A percentile compares a stretch with the other conserved stretches of the same genome.
These are phyloP conservation scores for Fukomys damarensis DNA, from an alignment of 2,113 vertebrate species.

Conservation along the genomic window DNA sequence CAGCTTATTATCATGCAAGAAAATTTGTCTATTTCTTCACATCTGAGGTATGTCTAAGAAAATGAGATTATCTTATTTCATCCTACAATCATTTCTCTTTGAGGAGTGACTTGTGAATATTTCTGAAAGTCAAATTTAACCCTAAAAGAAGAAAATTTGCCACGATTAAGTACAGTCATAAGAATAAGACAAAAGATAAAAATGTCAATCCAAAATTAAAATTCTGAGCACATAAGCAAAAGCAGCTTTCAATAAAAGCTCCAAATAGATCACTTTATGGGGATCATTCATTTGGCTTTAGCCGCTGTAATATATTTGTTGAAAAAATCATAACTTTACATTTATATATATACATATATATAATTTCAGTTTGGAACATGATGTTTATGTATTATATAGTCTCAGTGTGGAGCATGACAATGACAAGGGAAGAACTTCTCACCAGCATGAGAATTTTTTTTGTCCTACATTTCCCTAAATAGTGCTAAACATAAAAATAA, in stretches of 20 bases:
- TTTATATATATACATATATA: neutral
- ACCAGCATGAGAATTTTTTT: neutral
- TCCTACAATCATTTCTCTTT: neutral
- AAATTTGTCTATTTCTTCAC: conserved; percentile 15
- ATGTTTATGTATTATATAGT: neutral
- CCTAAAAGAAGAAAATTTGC: conserved; percentile 6
- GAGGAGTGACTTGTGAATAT: neutral
- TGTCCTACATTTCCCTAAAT: conserved; percentile 5
- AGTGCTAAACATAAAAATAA: conserved; percentile 50
- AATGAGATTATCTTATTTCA: neutral
- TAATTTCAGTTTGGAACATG: neutral
- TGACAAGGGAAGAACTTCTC: neutral
- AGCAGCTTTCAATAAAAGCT: neutral
- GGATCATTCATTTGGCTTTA: neutral
- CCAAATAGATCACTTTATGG: neutral
- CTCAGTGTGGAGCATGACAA: neutral
- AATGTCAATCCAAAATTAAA: conserved; percentile 46
- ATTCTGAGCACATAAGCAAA: conserved; percentile 22
- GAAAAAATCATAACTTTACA: conserved; percentile 7
- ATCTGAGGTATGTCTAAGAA: neutral
- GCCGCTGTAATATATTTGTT: neutral
- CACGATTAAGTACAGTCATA: neutral
- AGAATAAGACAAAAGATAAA: conserved; percentile 45
- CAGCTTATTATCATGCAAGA: neutral
- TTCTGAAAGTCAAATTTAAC: conserved; percentile 43